phyloP scores from a whole-genome alignment of 1,140 invertebrate genomes.

The Tetragonula clypearis region DNA sequence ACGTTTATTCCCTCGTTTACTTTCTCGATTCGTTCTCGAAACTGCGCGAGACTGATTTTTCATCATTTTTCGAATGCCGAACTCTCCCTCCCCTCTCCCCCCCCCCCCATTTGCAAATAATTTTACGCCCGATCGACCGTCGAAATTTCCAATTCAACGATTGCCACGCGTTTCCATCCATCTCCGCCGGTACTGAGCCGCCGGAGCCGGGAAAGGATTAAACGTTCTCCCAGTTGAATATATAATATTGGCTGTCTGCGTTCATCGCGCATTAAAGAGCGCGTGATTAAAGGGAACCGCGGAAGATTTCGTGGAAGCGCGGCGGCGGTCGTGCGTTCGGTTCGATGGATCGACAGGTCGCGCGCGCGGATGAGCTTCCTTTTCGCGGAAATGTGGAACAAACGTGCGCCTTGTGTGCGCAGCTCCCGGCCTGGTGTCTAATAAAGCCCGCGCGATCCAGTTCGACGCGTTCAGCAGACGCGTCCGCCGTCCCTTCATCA shows the following conservation, averaged over 20 bases:
- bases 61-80: neutral
- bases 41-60: neutral
- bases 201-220: neutral
- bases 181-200: neutral
- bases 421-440: neutral
- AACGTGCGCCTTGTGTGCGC: slow-evolving; percentile 27
- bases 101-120: neutral
- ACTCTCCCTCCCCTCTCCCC: no score
- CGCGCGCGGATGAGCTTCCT: neutral
- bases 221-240: neutral
- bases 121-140: neutral
- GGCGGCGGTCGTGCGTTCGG: neutral
- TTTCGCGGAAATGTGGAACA: slow-evolving; percentile 50
- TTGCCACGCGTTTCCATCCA: neutral
- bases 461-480: slow-evolving; percentile 13
- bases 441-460: slow-evolving; percentile 43
- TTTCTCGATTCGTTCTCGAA: neutral
- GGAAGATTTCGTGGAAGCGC: slow-evolving; percentile 23
- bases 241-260: neutral
- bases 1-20: no score
- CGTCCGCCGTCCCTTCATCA: slow-evolving; percentile 9
- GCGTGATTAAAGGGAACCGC: slow-evolving; percentile 30
- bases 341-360: slow-evolving; percentile 6
- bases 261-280: neutral
- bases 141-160: neutral